Conservation (phyloP, 2,113 vertebrate species). For the Indicator maculatus region DNA sequence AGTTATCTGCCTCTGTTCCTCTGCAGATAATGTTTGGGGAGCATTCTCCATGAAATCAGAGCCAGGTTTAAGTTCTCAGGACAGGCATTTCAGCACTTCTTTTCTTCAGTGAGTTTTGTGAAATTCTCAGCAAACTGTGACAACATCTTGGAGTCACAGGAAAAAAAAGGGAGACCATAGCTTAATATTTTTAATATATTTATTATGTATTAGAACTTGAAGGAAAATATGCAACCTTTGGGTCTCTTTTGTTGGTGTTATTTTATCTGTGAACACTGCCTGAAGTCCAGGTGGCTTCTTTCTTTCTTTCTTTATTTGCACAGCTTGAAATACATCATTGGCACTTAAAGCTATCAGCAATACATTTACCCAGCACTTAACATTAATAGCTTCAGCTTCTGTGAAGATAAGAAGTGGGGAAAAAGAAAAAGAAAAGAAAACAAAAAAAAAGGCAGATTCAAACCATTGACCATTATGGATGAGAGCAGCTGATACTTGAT, state of each 20-base stretch:
- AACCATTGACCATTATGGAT: background rate
- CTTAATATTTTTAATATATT: background rate
- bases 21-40: background rate
- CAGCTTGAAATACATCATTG: background rate
- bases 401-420: background rate
- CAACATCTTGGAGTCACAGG: background rate
- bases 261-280: background rate
- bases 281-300: background rate
- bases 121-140: background rate
- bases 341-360: slow-evolving; percentile 10
- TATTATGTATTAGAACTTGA: background rate
- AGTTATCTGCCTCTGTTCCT: background rate
- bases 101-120: background rate
- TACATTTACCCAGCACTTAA: background rate
- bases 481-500: background rate
- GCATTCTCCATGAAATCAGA: background rate
- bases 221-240: background rate
- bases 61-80: background rate
- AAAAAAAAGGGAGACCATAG: background rate
- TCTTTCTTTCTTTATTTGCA: background rate
- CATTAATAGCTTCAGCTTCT: background rate
- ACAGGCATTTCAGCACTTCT: background rate
- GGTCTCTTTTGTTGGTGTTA: background rate
- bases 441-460: background rate
- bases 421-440: too few relatives aligned